Percentiles rank a stretch among this genome's conserved stretches.
phyloP scores from a whole-genome alignment of 2,797 vertebrate genomes.

The Morelia viridis region DNA sequence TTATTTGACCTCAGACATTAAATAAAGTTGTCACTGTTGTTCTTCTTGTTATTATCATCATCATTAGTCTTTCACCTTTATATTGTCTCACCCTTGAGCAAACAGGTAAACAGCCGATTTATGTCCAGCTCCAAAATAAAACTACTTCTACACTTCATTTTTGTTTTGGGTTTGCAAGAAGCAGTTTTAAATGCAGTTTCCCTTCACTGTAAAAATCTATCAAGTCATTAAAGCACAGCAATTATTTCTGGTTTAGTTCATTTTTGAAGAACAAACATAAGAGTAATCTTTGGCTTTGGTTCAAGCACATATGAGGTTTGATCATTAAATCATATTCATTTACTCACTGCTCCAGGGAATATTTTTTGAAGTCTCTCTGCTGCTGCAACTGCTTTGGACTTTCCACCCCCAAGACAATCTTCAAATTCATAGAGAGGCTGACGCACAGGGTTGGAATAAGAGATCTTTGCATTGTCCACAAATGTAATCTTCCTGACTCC shows the following conservation, averaged over 20 bases:
- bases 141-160: not conserved
- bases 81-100: not conserved
- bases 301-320: not conserved
- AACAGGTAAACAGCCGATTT: not conserved
- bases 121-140: not conserved
- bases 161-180: not conserved
- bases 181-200: not conserved
- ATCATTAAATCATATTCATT: not conserved
- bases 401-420: constrained; percentile 91
- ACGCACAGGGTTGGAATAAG: constrained; percentile 96
- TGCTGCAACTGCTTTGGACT: constrained; percentile 89
- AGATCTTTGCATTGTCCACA: constrained; percentile 97
- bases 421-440: constrained; percentile 97
- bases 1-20: not conserved
- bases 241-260: fast-evolving
- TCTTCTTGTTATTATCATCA: not conserved
- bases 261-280: not conserved
- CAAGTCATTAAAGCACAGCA: not conserved
- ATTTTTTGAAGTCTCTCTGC: constrained; percentile 90
- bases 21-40: not conserved
- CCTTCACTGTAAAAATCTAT: not conserved
- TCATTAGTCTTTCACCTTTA: not conserved
- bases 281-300: not conserved
- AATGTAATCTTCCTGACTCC: constrained; percentile 95
- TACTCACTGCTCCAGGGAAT: constrained; percentile 94